These are phyloP conservation scores for Thamnophis elegans DNA, from an alignment of 2,797 vertebrate species.

Conservation along the genomic window DNA sequence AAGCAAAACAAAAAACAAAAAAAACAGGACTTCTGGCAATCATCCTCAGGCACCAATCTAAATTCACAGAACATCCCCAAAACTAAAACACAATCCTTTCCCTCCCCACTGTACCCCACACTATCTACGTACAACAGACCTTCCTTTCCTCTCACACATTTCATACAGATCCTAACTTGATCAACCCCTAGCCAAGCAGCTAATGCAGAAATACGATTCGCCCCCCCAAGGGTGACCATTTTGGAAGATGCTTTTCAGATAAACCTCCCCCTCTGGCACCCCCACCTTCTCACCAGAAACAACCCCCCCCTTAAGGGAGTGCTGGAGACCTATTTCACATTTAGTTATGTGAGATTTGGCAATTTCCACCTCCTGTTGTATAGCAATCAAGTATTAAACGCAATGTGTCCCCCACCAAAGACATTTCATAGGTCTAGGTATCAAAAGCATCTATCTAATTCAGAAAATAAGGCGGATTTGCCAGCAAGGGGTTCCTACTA, in stretches of 20 bases:
- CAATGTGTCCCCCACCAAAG: neutral
- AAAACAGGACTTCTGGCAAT: neutral
- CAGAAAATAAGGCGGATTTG: neutral
- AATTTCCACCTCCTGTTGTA: neutral
- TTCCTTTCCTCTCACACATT: neutral
- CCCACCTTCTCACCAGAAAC: no score
- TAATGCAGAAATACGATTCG: neutral
- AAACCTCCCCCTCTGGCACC: rapidly evolving
- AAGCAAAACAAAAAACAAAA: neutral
- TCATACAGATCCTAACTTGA: slow-evolving; percentile 34
- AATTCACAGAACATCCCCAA: neutral
- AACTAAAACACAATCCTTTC: neutral
- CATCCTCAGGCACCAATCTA: neutral
- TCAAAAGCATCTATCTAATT: neutral
- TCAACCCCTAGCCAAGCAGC: slow-evolving; percentile 1
- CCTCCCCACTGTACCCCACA: neutral
- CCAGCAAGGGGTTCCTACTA: neutral
- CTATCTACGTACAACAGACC: neutral
- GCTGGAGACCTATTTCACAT: neutral
- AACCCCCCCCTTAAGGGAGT: neutral
- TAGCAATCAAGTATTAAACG: neutral
- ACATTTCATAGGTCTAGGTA: no score
- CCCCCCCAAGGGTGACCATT: neutral
- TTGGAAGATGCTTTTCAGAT: neutral
- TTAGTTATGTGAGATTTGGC: neutral